Evolutionary conservation across 2,888 invertebrate species (phyloP).

Genomic region (Erebia epiphron): DNA sequence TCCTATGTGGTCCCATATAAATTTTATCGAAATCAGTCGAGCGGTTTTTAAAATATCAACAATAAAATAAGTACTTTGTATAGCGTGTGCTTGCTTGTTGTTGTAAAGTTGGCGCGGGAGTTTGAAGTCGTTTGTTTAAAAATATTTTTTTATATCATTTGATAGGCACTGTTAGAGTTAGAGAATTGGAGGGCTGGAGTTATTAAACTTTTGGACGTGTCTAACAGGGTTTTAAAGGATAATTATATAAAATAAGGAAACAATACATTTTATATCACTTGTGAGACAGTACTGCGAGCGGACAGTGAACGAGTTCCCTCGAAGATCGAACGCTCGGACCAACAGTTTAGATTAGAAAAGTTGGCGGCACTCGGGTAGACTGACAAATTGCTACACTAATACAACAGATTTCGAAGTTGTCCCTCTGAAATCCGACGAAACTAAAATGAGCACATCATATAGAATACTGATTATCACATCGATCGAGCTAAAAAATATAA

Average conservation of each 20-base stretch:
- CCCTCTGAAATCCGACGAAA: constrained; percentile 59
- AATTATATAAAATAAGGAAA: neutral
- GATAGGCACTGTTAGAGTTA: too few species aligned
- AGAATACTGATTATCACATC: constrained; percentile 28
- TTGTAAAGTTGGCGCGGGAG: too few species aligned
- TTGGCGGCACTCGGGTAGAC: constrained; percentile 59
- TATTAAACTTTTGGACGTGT: too few species aligned
- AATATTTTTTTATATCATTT: too few species aligned
- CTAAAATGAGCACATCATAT: constrained; percentile 42
- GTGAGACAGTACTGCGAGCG: constrained; percentile 37
- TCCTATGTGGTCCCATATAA: too few species aligned
- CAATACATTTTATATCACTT: constrained; percentile 36
- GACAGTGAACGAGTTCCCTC: constrained; percentile 53
- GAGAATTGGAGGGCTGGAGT: too few species aligned
- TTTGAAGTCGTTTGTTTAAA: too few species aligned
- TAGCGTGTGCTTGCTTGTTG: too few species aligned
- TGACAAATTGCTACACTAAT: constrained; percentile 79
- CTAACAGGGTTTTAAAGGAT: neutral
- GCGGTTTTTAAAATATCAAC: too few species aligned
- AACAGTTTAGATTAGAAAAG: constrained; percentile 81
- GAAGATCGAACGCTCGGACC: constrained; percentile 63
- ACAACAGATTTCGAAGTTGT: constrained; percentile 70
- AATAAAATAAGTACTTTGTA: too few species aligned
- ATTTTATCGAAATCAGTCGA: too few species aligned
- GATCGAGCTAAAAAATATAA: neutral